These are phyloP conservation scores for Edolisoma coerulescens DNA, from an alignment of 2,113 vertebrate species.

Conservation along the genomic window DNA sequence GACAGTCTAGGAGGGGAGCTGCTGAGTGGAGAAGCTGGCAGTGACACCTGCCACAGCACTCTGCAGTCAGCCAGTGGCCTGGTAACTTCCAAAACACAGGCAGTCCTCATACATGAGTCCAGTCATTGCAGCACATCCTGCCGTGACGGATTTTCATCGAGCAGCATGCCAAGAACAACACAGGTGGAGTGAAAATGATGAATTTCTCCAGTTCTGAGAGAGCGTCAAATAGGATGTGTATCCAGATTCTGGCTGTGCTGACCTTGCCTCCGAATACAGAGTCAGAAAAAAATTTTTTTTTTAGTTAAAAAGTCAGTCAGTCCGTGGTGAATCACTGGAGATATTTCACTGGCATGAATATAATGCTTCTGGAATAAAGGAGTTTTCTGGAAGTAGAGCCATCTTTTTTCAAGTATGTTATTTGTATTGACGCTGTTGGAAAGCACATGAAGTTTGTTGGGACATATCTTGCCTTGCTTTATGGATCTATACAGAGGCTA, in stretches of 20 bases:
- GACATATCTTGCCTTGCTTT: neutral
- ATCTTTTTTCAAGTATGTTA: neutral
- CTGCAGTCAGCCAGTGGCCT: neutral
- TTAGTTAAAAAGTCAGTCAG: neutral
- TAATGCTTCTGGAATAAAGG: neutral
- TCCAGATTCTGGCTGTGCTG: neutral
- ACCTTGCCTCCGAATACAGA: neutral
- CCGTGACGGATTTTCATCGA: neutral
- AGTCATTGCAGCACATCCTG: neutral
- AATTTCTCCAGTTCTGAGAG: neutral
- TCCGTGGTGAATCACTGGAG: neutral
- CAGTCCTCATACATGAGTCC: neutral
- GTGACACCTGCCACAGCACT: neutral
- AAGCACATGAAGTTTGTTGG: neutral
- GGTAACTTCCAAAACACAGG: neutral
- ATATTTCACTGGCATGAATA: neutral
- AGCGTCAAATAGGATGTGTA: neutral
- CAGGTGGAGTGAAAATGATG: neutral
- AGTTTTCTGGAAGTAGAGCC: neutral
- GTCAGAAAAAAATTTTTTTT: neutral
- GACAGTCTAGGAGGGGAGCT: neutral
- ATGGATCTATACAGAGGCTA: neutral
- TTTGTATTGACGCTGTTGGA: neutral
- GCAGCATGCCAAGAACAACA: neutral
- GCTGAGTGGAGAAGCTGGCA: neutral